Evolutionary conservation across 2,888 invertebrate species (phyloP).

Genomic region (Netelia fuscicornis): DNA sequence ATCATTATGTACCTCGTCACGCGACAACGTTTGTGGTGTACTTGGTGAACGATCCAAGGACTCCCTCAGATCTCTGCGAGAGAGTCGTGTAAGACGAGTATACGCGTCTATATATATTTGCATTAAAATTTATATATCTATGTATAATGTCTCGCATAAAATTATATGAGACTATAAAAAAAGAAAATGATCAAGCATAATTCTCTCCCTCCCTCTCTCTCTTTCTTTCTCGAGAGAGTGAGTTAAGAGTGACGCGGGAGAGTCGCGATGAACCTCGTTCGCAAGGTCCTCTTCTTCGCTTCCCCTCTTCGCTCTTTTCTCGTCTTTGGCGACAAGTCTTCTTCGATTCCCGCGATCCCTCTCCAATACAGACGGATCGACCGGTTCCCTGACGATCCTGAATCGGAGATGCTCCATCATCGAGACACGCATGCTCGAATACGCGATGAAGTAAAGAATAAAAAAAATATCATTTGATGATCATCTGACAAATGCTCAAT

Average conservation of each 20-base stretch:
- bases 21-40: conserved; percentile 67
- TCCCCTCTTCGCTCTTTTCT: conserved; percentile 19
- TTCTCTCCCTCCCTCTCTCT: not conserved
- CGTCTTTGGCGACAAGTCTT: conserved; percentile 49
- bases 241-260: conserved; percentile 42
- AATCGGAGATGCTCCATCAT: conserved; percentile 52
- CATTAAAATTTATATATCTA: not conserved
- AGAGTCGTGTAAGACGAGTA: conserved; percentile 58
- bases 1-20: conserved; percentile 63
- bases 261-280: conserved; percentile 25
- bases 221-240: not conserved
- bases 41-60: conserved; percentile 66
- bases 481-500: conserved; percentile 40
- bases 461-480: conserved; percentile 21
- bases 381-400: conserved; percentile 59
- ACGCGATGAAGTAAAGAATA: not conserved
- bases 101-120: not conserved
- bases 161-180: conserved; percentile 15
- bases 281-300: not conserved
- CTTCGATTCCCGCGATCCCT: conserved; percentile 54
- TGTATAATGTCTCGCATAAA: conserved; percentile 19
- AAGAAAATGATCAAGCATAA: not conserved
- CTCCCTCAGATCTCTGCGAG: conserved; percentile 51
- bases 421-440: conserved; percentile 37
- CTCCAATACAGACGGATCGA: conserved; percentile 30